Percentiles rank a stretch among this genome's conserved stretches.
These are phyloP conservation scores for Drosophila takahashii DNA, from an alignment of 1,140 invertebrate species.

Conservation along the genomic window DNA sequence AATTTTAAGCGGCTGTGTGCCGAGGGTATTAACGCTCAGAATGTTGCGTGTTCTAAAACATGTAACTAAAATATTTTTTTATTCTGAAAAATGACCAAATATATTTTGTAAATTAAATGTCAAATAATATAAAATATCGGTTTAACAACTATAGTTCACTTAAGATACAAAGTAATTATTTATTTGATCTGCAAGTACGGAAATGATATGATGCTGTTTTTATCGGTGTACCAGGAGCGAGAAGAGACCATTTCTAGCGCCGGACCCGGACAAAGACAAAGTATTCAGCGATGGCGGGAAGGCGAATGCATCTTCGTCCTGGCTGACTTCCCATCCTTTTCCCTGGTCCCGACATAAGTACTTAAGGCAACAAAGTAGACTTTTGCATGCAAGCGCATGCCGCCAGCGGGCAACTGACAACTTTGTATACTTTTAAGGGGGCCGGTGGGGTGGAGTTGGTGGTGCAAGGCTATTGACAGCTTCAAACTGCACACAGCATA, in stretches of 20 bases:
- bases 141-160: too few species aligned
- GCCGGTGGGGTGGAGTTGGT: constrained; percentile 6
- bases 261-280: constrained; percentile 44
- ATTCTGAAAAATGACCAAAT: too few species aligned
- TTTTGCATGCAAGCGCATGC: constrained; percentile 81
- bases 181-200: neutral
- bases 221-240: neutral
- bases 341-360: constrained; percentile 68
- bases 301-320: constrained; percentile 46
- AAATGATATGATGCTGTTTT: neutral
- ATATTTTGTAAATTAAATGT: too few species aligned
- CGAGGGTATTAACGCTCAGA: too few species aligned
- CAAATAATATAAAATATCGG: too few species aligned
- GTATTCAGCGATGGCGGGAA: constrained; percentile 45
- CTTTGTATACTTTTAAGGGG: constrained; percentile 63
- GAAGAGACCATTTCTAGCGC: constrained; percentile 5
- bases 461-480: constrained; percentile 69
- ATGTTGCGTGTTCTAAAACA: too few species aligned
- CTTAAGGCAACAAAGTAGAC: constrained; percentile 82
- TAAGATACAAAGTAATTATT: neutral
- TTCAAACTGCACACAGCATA: constrained; percentile 74
- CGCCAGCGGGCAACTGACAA: constrained; percentile 59
- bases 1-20: too few species aligned
- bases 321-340: neutral
- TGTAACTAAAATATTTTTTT: too few species aligned